A percentile compares a stretch with the other conserved stretches of the same genome.
These are phyloP conservation scores for Gallinago nigripennis DNA, from an alignment of 2,797 vertebrate genomes.

Conservation along the genomic window DNA sequence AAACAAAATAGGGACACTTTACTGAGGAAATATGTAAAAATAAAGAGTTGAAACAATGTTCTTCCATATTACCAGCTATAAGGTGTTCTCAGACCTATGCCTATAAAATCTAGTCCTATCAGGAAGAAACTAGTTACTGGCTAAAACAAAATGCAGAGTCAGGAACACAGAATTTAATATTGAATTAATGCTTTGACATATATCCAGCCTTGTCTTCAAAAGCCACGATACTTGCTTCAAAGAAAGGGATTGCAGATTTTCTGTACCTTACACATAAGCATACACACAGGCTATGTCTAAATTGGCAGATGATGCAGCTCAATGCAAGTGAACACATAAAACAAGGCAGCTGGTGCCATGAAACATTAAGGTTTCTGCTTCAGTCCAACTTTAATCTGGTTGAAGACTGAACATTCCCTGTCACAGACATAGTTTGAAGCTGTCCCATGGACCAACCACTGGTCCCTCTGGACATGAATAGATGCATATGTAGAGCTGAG, in stretches of 20 bases:
- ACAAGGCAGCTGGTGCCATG: not conserved
- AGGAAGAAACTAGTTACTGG: not conserved
- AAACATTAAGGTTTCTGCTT: not conserved
- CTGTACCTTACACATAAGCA: not conserved
- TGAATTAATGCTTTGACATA: not conserved
- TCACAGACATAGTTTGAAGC: accelerated
- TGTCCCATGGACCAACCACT: not conserved
- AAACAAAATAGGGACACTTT: not conserved
- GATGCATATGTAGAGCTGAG: not conserved
- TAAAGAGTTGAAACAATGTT: not conserved
- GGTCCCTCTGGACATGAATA: not conserved
- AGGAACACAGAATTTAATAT: not conserved
- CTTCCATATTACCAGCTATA: not conserved
- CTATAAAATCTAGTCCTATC: not conserved
- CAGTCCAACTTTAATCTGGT: not conserved
- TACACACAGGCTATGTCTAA: not conserved
- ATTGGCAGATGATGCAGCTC: not conserved
- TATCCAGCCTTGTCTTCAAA: not conserved
- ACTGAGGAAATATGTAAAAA: not conserved
- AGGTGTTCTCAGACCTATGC: not conserved
- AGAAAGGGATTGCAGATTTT: not conserved
- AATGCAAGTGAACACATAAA: not conserved
- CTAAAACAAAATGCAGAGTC: not conserved
- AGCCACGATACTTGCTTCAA: not conserved
- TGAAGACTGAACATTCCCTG: not conserved